phyloP scores from a whole-genome alignment of 2,113 vertebrate genomes.

The Amazona vittata region DNA sequence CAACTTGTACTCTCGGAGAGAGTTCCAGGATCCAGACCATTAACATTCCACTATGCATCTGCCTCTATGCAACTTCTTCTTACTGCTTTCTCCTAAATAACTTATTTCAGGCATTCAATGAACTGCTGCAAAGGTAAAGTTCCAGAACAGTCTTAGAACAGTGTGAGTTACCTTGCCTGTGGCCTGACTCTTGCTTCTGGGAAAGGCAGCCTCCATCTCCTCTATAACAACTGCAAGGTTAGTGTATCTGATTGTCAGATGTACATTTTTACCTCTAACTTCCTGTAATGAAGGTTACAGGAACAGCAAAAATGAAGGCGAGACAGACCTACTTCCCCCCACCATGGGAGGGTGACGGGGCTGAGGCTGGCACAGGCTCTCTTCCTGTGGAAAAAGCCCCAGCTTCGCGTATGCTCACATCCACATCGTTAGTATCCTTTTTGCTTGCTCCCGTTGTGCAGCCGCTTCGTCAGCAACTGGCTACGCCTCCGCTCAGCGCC shows the following conservation, averaged over 20 bases:
- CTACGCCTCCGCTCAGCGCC: no score
- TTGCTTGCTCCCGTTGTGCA: no score
- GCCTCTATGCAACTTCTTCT: neutral
- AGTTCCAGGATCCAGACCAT: neutral
- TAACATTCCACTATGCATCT: neutral
- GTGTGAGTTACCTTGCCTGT: rapidly evolving
- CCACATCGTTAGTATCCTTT: no score
- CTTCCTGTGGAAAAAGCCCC: no score
- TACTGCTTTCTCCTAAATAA: neutral
- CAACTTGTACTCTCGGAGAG: rapidly evolving
- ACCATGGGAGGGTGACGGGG: neutral
- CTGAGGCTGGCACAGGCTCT: neutral
- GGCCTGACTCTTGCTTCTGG: neutral
- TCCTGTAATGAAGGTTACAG: neutral
- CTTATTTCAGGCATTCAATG: neutral
- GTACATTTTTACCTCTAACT: rapidly evolving
- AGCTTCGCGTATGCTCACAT: neutral
- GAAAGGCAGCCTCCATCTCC: neutral
- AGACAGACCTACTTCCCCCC: neutral
- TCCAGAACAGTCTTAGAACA: neutral
- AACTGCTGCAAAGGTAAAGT: neutral
- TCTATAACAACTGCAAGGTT: rapidly evolving
- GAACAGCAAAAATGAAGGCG: neutral
- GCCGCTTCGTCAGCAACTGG: no score
- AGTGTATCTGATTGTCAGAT: neutral